phyloP scores from a whole-genome alignment of 64 coral and sea anemone species.

The Orbicella faveolata region DNA sequence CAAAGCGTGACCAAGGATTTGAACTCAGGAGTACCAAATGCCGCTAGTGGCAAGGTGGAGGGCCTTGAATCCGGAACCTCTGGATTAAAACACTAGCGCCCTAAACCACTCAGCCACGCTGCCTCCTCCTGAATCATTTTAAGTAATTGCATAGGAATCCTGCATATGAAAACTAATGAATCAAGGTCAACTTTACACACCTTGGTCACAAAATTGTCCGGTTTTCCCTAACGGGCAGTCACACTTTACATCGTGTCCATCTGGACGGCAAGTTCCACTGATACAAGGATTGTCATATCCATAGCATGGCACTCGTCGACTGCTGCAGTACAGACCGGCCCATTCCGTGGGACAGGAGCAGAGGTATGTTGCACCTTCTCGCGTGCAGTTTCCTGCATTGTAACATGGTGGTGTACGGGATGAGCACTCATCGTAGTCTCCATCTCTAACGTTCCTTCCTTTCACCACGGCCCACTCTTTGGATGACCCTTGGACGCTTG shows the following conservation, averaged over 20 bases:
- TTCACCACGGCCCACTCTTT: conserved; percentile 41
- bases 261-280: conserved; percentile 52
- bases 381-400: conserved; percentile 76
- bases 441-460: conserved; percentile 78
- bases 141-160: no score
- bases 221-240: conserved; percentile 86
- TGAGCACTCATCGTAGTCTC: conserved; percentile 69
- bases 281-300: conserved; percentile 85
- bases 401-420: conserved; percentile 48
- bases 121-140: no score
- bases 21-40: no score
- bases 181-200: conserved; percentile 26
- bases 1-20: no score
- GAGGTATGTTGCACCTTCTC: conserved; percentile 65
- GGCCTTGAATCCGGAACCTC: no score
- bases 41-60: no score
- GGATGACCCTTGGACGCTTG: neutral
- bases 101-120: no score
- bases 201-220: conserved; percentile 71
- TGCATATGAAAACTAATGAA: neutral
- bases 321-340: conserved; percentile 78
- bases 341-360: conserved; percentile 77
- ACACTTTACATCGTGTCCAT: conserved; percentile 56
- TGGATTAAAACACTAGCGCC: no score
- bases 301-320: conserved; percentile 63